Evolutionary conservation across 2,113 vertebrate genomes (phyloP).

Genomic region (Hemiprocne comata): DNA sequence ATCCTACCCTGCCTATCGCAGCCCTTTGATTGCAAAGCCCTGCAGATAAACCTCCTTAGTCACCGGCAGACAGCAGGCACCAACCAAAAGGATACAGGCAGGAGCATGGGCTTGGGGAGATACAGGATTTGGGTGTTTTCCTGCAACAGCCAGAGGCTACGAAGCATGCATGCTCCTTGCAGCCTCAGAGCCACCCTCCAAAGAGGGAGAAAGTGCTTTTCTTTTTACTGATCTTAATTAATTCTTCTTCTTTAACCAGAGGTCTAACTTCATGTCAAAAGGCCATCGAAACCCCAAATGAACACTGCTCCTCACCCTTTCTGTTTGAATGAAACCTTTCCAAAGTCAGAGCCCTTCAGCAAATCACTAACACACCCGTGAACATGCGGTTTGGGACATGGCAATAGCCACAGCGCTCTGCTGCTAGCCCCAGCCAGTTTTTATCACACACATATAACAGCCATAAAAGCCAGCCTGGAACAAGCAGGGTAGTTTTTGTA

Average conservation of each 20-base stretch:
- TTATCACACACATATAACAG: neutral
- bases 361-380: slow-evolving; percentile 36
- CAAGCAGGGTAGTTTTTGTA: slow-evolving; percentile 34
- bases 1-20: slow-evolving; percentile 63
- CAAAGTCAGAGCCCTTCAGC: neutral
- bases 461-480: slow-evolving; percentile 51
- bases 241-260: neutral
- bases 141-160: neutral
- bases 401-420: neutral
- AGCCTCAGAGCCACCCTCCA: neutral
- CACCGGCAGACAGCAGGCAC: slow-evolving; percentile 52
- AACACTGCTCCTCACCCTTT: neutral
- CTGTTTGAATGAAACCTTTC: neutral
- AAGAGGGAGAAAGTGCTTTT: neutral
- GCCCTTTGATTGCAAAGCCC: slow-evolving; percentile 80
- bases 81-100: neutral
- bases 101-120: neutral
- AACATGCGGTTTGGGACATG: slow-evolving; percentile 53
- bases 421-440: slow-evolving; percentile 15
- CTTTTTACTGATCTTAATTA: neutral
- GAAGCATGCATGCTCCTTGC: neutral
- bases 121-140: neutral
- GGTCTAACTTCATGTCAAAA: neutral
- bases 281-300: neutral
- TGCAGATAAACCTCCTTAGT: slow-evolving; percentile 66